Evolutionary conservation across 2,113 vertebrate genomes (phyloP).

Genomic region (Eulacestoma nigropectus): DNA sequence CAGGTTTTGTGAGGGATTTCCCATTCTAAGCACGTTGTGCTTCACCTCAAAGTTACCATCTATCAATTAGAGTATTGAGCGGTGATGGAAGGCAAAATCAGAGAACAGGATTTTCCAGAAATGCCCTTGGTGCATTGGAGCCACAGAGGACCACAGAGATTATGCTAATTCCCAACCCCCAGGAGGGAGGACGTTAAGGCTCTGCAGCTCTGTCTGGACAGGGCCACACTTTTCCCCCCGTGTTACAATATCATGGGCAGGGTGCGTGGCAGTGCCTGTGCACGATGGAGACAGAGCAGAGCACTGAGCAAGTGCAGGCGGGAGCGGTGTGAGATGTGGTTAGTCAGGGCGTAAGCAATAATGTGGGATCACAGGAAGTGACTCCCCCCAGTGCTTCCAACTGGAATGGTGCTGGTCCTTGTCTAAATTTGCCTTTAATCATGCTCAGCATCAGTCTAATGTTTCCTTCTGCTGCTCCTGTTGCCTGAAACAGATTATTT

Average conservation of each 20-base stretch:
- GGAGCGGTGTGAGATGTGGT: neutral
- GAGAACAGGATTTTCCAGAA: neutral
- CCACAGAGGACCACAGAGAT: neutral
- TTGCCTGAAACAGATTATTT: neutral
- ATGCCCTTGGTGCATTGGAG: neutral
- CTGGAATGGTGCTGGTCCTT: neutral
- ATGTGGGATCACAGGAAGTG: neutral
- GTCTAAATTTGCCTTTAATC: neutral
- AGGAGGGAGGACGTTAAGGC: neutral
- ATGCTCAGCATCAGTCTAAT: neutral
- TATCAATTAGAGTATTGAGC: constrained; percentile 35
- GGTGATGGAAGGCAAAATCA: neutral
- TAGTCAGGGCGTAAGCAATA: neutral
- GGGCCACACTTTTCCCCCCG: rapidly evolving
- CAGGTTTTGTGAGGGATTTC: neutral
- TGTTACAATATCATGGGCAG: neutral
- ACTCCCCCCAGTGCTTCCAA: neutral
- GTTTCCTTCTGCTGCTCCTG: neutral
- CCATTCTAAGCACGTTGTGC: neutral
- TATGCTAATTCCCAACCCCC: neutral
- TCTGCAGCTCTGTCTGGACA: neutral
- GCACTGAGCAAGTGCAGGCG: neutral
- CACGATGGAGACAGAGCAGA: neutral
- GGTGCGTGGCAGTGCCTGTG: neutral
- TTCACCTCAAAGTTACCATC: constrained; percentile 3